Evolutionary conservation across 2,113 vertebrate genomes (phyloP).

Genomic region (Engystomops pustulosus): DNA sequence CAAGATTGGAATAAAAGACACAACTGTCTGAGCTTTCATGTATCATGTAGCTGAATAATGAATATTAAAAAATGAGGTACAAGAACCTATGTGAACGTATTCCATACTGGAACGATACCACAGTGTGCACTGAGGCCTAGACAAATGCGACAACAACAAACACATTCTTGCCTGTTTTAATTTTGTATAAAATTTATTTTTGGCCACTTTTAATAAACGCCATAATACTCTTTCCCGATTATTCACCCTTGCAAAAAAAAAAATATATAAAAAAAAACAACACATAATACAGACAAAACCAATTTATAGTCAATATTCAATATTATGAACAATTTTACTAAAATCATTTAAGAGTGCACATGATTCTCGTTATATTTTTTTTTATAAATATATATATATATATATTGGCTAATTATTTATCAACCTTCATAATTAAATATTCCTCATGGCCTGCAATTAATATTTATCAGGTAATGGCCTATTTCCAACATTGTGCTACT

Average conservation of each 20-base stretch:
- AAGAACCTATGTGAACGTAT: no score
- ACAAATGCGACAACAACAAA: not conserved
- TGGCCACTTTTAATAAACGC: not conserved
- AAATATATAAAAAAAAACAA: slow-evolving; percentile 30
- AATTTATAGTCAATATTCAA: not conserved
- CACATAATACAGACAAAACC: slow-evolving; percentile 19
- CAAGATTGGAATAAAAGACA: not conserved
- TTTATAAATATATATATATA: slow-evolving; percentile 61
- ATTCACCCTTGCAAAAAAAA: slow-evolving; percentile 4
- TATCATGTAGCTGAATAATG: no score
- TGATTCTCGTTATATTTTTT: slow-evolving; percentile 74
- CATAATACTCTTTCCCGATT: not conserved
- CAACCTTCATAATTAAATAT: slow-evolving; percentile 11
- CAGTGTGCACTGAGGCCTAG: not conserved
- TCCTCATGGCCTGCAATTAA: not conserved
- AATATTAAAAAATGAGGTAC: no score
- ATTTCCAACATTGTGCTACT: slow-evolving; percentile 11
- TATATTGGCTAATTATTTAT: slow-evolving; percentile 49
- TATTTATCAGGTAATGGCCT: not conserved
- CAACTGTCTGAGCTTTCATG: no score
- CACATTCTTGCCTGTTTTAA: not conserved
- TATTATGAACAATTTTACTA: not conserved
- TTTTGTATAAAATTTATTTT: slow-evolving; percentile 5
- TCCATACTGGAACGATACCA: not conserved
- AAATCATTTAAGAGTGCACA: slow-evolving; percentile 70